Conservation (phyloP, 2,113 vertebrate genomes). For the Phalacrocorax brasilianus region DNA sequence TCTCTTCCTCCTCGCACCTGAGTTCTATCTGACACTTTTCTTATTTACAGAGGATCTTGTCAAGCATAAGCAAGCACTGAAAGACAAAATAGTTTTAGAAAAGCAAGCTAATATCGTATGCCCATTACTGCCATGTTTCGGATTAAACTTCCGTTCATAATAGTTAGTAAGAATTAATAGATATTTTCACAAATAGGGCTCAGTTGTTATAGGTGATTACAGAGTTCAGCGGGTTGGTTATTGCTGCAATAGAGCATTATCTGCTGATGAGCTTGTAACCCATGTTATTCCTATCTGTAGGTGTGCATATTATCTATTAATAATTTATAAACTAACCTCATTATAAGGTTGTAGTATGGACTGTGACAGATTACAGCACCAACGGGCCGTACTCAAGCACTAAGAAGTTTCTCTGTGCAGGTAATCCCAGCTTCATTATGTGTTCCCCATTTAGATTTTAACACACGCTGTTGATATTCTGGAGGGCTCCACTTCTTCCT, state of each 20-base stretch:
- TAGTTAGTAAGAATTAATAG: not conserved
- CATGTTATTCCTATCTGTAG: not conserved
- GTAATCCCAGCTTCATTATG: not conserved
- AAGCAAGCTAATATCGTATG: not conserved
- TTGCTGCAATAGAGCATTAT: not conserved
- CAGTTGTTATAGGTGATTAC: not conserved
- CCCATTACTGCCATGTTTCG: not conserved
- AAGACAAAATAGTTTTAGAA: not conserved
- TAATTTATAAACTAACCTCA: conserved; percentile 23
- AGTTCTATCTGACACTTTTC: not conserved
- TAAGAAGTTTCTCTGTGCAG: not conserved
- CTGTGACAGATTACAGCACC: not conserved
- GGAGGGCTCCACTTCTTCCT: not conserved
- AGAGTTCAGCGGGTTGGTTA: conserved; percentile 11
- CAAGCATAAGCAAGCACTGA: not conserved
- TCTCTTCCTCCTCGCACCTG: not conserved
- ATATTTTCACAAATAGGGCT: conserved; percentile 14
- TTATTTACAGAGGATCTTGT: not conserved
- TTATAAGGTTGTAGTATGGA: not conserved
- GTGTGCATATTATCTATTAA: not conserved
- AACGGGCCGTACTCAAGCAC: not conserved
- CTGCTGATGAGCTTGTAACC: conserved; percentile 25
- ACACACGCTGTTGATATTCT: not conserved
- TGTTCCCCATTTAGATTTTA: not conserved
- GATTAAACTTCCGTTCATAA: not conserved